Percentiles rank a stretch among this genome's conserved stretches.
Conservation (phyloP, 2,888 invertebrate species). For the Tetropium fuscum region DNA sequence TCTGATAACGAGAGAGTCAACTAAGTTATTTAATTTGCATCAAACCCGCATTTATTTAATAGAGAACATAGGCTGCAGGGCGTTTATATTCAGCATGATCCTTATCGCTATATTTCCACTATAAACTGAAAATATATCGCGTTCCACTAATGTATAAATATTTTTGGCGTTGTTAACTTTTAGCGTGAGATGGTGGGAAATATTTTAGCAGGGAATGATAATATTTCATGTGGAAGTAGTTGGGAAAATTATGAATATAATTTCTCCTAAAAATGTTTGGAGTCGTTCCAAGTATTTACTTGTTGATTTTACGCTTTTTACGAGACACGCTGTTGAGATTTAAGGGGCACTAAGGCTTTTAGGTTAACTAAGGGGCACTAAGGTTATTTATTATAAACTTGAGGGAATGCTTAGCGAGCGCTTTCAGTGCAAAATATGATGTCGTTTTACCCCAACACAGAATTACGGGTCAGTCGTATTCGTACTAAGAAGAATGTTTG, state of each 20-base stretch:
- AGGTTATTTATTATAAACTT: constrained; percentile 9
- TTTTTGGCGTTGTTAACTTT: constrained; percentile 37
- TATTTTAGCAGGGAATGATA: background rate
- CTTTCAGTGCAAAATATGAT: too few relatives aligned
- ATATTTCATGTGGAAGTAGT: constrained; percentile 19
- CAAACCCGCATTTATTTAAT: constrained; percentile 52
- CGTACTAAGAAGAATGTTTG: too few relatives aligned
- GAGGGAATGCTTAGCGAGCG: background rate
- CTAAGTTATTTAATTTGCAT: constrained; percentile 57
- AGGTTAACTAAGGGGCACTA: constrained; percentile 9
- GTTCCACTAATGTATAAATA: constrained; percentile 23
- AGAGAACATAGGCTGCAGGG: constrained; percentile 48
- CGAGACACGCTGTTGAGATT: background rate
- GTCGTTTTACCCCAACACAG: too few relatives aligned
- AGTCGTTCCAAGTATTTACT: constrained; percentile 19
- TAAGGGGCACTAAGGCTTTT: background rate
- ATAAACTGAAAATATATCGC: constrained; percentile 42
- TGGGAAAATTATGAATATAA: constrained; percentile 16
- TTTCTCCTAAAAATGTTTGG: constrained; percentile 20
- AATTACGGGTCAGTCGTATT: too few relatives aligned
- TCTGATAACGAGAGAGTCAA: constrained; percentile 47
- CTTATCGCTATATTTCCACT: constrained; percentile 51
- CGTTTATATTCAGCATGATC: constrained; percentile 52
- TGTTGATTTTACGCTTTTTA: constrained; percentile 23
- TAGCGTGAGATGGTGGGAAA: constrained; percentile 13